Conservation (phyloP, 2,888 invertebrate species). For the Hyposoter dolosus region DNA sequence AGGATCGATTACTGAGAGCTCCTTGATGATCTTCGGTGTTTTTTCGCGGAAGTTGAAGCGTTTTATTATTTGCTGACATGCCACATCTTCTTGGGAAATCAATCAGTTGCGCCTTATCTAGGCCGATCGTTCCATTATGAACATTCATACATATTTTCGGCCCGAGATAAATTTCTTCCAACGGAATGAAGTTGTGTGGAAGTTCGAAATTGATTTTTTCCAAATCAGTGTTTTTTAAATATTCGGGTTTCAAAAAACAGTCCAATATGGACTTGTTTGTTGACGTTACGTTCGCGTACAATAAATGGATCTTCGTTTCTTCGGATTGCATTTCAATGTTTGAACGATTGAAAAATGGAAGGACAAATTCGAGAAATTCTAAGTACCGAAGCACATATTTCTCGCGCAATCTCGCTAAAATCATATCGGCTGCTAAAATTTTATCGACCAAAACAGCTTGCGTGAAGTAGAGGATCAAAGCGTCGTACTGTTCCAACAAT, state of each 20-base stretch:
- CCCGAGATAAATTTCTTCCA: conserved; percentile 38
- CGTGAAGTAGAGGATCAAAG: conserved; percentile 31
- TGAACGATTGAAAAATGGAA: conserved; percentile 44
- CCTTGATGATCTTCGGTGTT: conserved; percentile 32
- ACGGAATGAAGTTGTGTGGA: conserved; percentile 29
- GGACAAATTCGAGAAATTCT: conserved; percentile 37
- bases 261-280: conserved; percentile 42
- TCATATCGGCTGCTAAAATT: conserved; percentile 51
- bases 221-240: conserved; percentile 14
- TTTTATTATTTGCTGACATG: conserved; percentile 35
- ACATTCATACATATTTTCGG: conserved; percentile 20
- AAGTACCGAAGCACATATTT: conserved; percentile 19
- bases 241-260: conserved; percentile 49
- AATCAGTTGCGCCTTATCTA: conserved; percentile 15
- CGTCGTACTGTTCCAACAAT: conserved; percentile 29
- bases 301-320: conserved; percentile 46
- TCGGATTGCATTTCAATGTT: conserved; percentile 57
- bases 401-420: conserved; percentile 36
- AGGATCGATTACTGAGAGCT: conserved; percentile 32
- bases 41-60: conserved; percentile 42
- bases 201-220: conserved; percentile 37
- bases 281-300: conserved; percentile 15
- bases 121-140: conserved; percentile 9
- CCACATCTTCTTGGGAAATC: conserved; percentile 38
- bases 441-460: conserved; percentile 37